A percentile compares a stretch with the other conserved stretches of the same genome.
Conservation (phyloP, 2,797 vertebrate species). For the Adrianichthys oophorus region DNA sequence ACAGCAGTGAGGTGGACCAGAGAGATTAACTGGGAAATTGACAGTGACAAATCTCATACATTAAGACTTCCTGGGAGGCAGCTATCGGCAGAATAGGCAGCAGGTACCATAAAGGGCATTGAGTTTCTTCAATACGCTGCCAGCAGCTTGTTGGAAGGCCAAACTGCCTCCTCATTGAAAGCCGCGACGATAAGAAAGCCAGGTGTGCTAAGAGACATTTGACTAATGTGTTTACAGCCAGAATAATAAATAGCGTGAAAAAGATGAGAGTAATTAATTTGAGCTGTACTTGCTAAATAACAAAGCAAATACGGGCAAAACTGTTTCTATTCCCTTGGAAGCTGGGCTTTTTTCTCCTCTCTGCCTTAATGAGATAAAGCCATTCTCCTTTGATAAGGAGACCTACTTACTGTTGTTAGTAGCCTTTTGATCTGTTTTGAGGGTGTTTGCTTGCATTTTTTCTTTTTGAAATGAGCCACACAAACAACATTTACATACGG, state of each 20-base stretch:
- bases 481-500: constrained; percentile 9
- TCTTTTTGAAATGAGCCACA: constrained; percentile 29
- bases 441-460: constrained; percentile 49
- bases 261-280: constrained; percentile 75
- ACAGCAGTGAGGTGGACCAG: constrained; percentile 69
- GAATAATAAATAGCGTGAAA: constrained; percentile 64
- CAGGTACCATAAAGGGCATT: constrained; percentile 49
- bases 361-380: constrained; percentile 72
- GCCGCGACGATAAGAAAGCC: constrained; percentile 55
- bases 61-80: constrained; percentile 80
- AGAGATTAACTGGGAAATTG: constrained; percentile 81
- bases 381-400: constrained; percentile 64
- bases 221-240: constrained; percentile 73
- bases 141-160: constrained; percentile 30
- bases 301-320: constrained; percentile 78
- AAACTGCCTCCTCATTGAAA: constrained; percentile 25
- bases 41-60: constrained; percentile 85
- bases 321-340: constrained; percentile 74
- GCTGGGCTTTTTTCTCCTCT: constrained; percentile 12
- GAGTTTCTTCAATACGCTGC: constrained; percentile 53
- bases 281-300: constrained; percentile 71
- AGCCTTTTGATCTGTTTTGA: constrained; percentile 65
- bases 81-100: constrained; percentile 53
- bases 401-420: constrained; percentile 59
- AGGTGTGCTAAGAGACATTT: constrained; percentile 69